Evolutionary conservation across 1,140 invertebrate species (phyloP).

Genomic region (Tetramorium parvispinum): DNA sequence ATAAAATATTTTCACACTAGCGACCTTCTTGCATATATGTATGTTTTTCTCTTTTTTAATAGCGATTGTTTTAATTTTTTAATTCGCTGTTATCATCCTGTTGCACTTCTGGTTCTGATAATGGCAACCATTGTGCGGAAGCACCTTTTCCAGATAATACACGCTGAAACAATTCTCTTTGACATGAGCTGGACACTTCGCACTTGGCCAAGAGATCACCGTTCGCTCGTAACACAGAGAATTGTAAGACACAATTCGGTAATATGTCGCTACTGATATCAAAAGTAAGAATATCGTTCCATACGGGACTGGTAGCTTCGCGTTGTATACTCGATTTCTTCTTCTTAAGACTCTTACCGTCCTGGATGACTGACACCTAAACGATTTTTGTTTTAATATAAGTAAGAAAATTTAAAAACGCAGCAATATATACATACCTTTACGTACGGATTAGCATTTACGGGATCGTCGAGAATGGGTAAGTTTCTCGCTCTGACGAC

Average conservation of each 20-base stretch:
- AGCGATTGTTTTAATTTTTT: constrained; percentile 51
- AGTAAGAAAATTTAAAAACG: neutral
- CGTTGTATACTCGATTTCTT: constrained; percentile 95
- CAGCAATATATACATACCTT: constrained; percentile 85
- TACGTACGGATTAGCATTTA: constrained; percentile 92
- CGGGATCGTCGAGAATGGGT: constrained; percentile 86
- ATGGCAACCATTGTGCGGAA: constrained; percentile 87
- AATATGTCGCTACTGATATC: constrained; percentile 89
- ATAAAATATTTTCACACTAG: neutral
- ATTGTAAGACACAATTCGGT: constrained; percentile 85
- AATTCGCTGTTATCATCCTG: constrained; percentile 32
- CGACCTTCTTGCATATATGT: neutral
- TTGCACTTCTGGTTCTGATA: constrained; percentile 79
- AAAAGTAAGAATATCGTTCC: constrained; percentile 95
- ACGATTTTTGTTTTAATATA: neutral
- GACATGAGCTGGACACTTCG: constrained; percentile 84
- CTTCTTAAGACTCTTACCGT: constrained; percentile 93
- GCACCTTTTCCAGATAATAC: constrained; percentile 87
- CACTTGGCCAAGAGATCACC: constrained; percentile 86
- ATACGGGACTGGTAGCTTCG: constrained; percentile 93
- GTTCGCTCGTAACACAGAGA: constrained; percentile 86
- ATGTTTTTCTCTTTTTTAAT: constrained; percentile 12
- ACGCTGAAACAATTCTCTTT: constrained; percentile 86
- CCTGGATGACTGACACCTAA: constrained; percentile 90
- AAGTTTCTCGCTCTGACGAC: constrained; percentile 93